Base-by-base conservation (phyloP, 2,797 vertebrate genomes). In the Paratrypauchen microcephalus region DNA sequence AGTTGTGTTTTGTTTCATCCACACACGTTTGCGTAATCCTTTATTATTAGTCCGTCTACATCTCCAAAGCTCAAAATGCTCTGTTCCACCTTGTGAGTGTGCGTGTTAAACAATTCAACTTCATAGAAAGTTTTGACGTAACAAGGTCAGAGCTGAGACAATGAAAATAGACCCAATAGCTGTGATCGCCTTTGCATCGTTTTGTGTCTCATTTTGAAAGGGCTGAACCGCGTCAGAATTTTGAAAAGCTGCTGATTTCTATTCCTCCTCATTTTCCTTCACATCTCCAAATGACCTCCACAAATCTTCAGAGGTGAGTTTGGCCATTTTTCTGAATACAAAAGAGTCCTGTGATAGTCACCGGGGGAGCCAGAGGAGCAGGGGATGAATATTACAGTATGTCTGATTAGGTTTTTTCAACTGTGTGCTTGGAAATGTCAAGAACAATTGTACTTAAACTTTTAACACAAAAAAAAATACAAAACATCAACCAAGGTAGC, bases 351-450 rank as follows among this genome's bases (percentile, higher is more conserved):
- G 80, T 60, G 78, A 72, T 75, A 75, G 69, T 65, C 47, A 80
- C 81, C 80, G 0, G 72, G 86, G 89, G 87, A 89, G 76, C 30
- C 71, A 58, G 74, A 67, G 75, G 78, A 68, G 75, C 88, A 90
- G 84, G 86, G 89, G 88, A 80, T 88, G 92, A 93, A 92, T 93
- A 90, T 88, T 86, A 89, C 84, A 89, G 75, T 77, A 84, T 85
- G 83, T 91, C 89, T 92, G 81, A 90, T 92, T 91, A 92, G 79
- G 80, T 82, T 78, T 80, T 72, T 83, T 87, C 84, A 90, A 82
- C 66, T 83, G 87, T 87, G 83, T 71, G 78, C 65, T 54, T 16
- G 72, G 69, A 83, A 87, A 82, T 86, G 86, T 87, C 85, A 76
- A 89, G 89, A 86, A 74, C 73, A 74, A 13, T 23, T 11, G 30